Conservation (phyloP, 2,888 invertebrate species). For the Sesamia inferens region DNA sequence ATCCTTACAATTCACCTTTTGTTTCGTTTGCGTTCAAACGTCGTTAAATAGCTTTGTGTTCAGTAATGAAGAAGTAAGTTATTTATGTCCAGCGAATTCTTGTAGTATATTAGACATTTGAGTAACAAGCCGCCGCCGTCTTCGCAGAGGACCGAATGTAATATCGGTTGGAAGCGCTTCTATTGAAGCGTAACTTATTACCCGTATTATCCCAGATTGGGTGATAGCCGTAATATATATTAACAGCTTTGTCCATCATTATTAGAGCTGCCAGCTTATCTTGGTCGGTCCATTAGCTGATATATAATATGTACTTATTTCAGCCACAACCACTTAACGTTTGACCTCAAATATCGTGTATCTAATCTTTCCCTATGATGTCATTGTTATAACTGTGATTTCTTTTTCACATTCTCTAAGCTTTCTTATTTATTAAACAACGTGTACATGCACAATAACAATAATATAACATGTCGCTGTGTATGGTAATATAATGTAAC, state of each 20-base stretch:
- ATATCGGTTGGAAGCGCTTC: constrained; percentile 30
- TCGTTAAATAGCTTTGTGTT: background rate
- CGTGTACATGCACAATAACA: too few species aligned
- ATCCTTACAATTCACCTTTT: background rate
- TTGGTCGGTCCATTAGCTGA: constrained; percentile 69
- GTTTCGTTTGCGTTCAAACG: too few species aligned
- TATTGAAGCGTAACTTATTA: constrained; percentile 40
- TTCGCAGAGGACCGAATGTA: constrained; percentile 14
- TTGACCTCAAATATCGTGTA: constrained; percentile 59
- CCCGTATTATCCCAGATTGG: constrained; percentile 42
- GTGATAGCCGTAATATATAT: constrained; percentile 33
- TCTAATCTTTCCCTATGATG: constrained; percentile 30
- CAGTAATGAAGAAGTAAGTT: background rate
- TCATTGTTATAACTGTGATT: constrained; percentile 16
- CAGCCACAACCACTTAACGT: constrained; percentile 60
- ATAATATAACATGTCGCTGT: too few species aligned
- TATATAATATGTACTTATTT: constrained; percentile 68
- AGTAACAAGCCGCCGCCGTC: constrained; percentile 19
- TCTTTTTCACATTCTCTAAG: background rate
- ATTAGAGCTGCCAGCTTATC: constrained; percentile 62
- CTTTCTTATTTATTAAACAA: background rate
- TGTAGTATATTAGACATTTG: background rate
- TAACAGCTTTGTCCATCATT: constrained; percentile 41
- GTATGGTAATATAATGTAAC: background rate
- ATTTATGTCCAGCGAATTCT: constrained; percentile 1